Conservation (phyloP, 2,113 vertebrate species). For the Chascanopsetta lugubris region DNA sequence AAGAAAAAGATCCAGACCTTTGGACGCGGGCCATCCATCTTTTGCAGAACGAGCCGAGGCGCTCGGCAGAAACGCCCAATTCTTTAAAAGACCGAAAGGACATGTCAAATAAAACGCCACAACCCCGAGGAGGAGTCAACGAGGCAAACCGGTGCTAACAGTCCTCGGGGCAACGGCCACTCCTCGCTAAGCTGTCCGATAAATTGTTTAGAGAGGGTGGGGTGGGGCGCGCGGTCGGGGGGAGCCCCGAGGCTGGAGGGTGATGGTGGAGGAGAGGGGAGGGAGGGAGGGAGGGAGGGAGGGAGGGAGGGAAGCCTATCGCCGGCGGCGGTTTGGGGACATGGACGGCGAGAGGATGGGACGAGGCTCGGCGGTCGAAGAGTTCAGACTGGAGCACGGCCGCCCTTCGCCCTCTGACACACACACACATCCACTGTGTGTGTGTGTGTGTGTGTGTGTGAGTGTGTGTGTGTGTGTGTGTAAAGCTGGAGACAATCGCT, state of each 20-base stretch:
- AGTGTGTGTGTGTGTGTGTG: neutral
- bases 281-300: constrained; percentile 17
- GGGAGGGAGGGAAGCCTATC: constrained; percentile 37
- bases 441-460: neutral
- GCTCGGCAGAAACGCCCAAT: constrained; percentile 80
- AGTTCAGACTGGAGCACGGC: constrained; percentile 46
- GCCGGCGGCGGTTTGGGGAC: constrained; percentile 36
- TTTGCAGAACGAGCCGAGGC: constrained; percentile 80
- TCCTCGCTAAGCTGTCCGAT: constrained; percentile 67
- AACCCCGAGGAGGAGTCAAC: constrained; percentile 63
- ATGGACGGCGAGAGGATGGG: constrained; percentile 12
- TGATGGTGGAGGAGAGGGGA: neutral
- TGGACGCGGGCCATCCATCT: constrained; percentile 81
- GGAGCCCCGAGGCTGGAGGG: constrained; percentile 31
- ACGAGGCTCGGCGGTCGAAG: constrained; percentile 38
- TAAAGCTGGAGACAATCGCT: constrained; percentile 66
- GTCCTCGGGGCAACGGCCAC: constrained; percentile 68
- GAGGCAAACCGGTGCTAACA: constrained; percentile 55
- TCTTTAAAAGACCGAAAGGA: constrained; percentile 83
- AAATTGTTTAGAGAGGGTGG: constrained; percentile 44
- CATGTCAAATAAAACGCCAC: constrained; percentile 73
- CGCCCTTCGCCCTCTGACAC: constrained; percentile 50
- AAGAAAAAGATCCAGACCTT: constrained; percentile 76
- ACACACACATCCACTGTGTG: constrained; percentile 8
- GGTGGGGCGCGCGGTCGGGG: constrained; percentile 16